Percentiles rank a stretch among this genome's conserved stretches.
These are phyloP conservation scores for Polydesmus complanatus DNA, from an alignment of 2,888 invertebrate species.

Conservation along the genomic window DNA sequence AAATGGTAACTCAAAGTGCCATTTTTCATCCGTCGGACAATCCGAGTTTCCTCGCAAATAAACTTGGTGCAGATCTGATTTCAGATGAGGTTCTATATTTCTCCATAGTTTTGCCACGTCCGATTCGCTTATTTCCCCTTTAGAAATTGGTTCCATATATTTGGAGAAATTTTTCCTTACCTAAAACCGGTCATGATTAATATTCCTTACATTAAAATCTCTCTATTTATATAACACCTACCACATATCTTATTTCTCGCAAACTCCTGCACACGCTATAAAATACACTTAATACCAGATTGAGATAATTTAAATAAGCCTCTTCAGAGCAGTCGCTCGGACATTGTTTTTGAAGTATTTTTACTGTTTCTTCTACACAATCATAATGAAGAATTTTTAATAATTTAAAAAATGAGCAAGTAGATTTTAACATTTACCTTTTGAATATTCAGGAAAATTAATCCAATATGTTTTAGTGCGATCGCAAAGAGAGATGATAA, in stretches of 20 bases:
- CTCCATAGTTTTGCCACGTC: slow-evolving; percentile 64
- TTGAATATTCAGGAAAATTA: slow-evolving; percentile 66
- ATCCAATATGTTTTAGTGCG: slow-evolving; percentile 58
- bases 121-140: slow-evolving; percentile 44
- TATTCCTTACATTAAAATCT: background rate
- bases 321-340: slow-evolving; percentile 26
- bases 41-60: slow-evolving; percentile 41
- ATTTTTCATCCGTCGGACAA: background rate
- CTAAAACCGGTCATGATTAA: slow-evolving; percentile 29
- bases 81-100: slow-evolving; percentile 59
- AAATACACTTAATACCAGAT: slow-evolving; percentile 69
- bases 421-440: slow-evolving; percentile 33
- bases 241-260: slow-evolving; percentile 65
- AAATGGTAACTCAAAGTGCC: slow-evolving; percentile 48
- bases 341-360: slow-evolving; percentile 30
- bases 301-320: slow-evolving; percentile 65
- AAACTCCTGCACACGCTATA: slow-evolving; percentile 71
- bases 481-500: slow-evolving; percentile 50
- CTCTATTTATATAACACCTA: too few relatives aligned
- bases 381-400: slow-evolving; percentile 3
- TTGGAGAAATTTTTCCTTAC: slow-evolving; percentile 44
- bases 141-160: slow-evolving; percentile 64
- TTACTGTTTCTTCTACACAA: slow-evolving; percentile 41
- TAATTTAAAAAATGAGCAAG: background rate
- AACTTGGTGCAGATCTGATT: slow-evolving; percentile 56